Evolutionary conservation across 2,797 vertebrate species (phyloP), one percentile per base, ranked within the genome.

Genomic region (Nannoperca australis): DNA sequence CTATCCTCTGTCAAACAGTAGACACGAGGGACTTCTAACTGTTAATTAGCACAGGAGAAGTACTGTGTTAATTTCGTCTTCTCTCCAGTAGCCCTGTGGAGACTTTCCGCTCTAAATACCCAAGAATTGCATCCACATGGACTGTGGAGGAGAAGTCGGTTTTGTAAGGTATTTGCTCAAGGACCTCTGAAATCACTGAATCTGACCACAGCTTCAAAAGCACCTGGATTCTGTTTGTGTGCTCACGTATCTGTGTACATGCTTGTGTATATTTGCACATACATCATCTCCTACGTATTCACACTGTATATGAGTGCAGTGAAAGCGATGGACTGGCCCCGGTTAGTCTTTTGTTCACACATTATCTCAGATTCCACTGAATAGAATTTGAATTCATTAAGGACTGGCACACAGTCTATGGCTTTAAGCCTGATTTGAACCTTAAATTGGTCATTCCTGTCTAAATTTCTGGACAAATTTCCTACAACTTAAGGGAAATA

Each of bases 101-200:
- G 91, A 90, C 87, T 92, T 93, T 94, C 91, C 87, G 81, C 92
- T 93, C 92, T 86, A 88, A 89, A 89, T 92, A 91, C 76, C 82
- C 84, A 91, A 70, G 84, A 88, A 90, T 92, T 90, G 79, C 89
- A 89, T 90, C 90, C 91, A 92, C 91, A 92, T 93, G 91, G 85
- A 75, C 45, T 50, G 65, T 22, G 66, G 68, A 78, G 78, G 74
- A 76, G 76, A 12, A 20, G 76, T 54, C 6, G 34, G 27, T 54
- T 79, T 88, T 79, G 64, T 9, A 17, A 86, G 78, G 76, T 81
- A 67, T 84, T 77, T 73, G 73, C 72, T 80, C 70, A 78, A 75
- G 81, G 82, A 84, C 74, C 70, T 86, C 72, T 5, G 68, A 58
- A 72, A 69, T 58, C 27, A 4, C 27, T 40, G 2, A 85, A 78